Conservation (phyloP, 2,888 invertebrate genomes). For the Tipula helvola region DNA sequence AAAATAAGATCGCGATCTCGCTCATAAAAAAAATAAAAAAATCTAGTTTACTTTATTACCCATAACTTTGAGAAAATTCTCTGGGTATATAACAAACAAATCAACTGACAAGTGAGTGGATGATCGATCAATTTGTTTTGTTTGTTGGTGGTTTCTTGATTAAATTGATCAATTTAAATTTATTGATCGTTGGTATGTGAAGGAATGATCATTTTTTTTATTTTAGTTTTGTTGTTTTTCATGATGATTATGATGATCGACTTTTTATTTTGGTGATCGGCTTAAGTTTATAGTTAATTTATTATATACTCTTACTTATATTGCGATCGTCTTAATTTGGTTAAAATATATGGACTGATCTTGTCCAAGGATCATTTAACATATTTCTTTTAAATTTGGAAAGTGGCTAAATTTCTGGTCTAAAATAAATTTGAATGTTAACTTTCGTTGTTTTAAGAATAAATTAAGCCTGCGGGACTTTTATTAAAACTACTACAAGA, state of each 20-base stretch:
- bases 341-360: background rate
- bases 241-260: background rate
- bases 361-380: background rate
- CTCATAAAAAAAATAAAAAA: background rate
- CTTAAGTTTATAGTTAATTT: background rate
- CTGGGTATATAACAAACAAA: background rate
- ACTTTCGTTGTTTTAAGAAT: too few species aligned
- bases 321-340: background rate
- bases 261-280: background rate
- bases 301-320: background rate
- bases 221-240: background rate
- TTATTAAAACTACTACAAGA: too few species aligned
- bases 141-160: constrained; percentile 1
- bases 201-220: background rate
- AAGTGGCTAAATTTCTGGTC: too few species aligned
- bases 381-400: too few species aligned
- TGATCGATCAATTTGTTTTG: constrained; percentile 9
- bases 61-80: background rate
- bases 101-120: constrained; percentile 4
- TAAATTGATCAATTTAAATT: constrained; percentile 4
- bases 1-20: background rate
- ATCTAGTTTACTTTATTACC: constrained; percentile 4
- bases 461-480: too few species aligned
- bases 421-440: too few species aligned
- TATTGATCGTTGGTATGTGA: background rate